Base-by-base conservation (phyloP, 2,888 invertebrate genomes). In the Cosmia pyralina region DNA sequence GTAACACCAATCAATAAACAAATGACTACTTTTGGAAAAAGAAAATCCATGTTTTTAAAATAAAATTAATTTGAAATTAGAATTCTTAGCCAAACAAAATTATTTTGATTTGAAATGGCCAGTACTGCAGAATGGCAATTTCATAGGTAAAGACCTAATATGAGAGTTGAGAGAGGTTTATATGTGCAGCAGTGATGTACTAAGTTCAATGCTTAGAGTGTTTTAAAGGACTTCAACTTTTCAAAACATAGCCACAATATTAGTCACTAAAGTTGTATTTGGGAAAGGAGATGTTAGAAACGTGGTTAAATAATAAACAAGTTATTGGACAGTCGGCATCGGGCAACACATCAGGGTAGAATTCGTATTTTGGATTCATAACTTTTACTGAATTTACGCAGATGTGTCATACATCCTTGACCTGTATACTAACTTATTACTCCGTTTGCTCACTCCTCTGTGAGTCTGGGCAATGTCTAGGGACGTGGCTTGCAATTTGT, bases 401-500 rank as follows among this genome's bases (percentile, higher is more conserved):
- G 7, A 38, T 15, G 3, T 19, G 10, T 8, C n/a, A 8, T 17
- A 17, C 41, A 46, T 38, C 22, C 13, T 7, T 59, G 17, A 22
- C 22, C 15, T 15, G 28, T 46, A 13, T 50, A 34, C 38, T 64
- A 34, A 50, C n/a, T 59, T 38, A 15, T 52, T 13, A 68, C 53
- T 79, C 68, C 71, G 65, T 77, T 68, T 44, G 44, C 44, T 48
- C 8, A 4, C 11, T 77, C 57, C 48, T 79, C 79, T 53, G 22
- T 71, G 52, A n/a, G 13, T 34, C 19, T 68, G 48, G 11, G 58
- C 5, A 67, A 46, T 72, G 41, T 73, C 86, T 83, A 57, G 84
- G 74, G 81, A 78, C 69, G 64, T 67, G 58, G 59, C 50, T 57
- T 79, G 75, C 78, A 85, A 83, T 83, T 75, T 79, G 64, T 70